phyloP scores from a whole-genome alignment of 2,113 vertebrate species.

The Hipposideros armiger region DNA sequence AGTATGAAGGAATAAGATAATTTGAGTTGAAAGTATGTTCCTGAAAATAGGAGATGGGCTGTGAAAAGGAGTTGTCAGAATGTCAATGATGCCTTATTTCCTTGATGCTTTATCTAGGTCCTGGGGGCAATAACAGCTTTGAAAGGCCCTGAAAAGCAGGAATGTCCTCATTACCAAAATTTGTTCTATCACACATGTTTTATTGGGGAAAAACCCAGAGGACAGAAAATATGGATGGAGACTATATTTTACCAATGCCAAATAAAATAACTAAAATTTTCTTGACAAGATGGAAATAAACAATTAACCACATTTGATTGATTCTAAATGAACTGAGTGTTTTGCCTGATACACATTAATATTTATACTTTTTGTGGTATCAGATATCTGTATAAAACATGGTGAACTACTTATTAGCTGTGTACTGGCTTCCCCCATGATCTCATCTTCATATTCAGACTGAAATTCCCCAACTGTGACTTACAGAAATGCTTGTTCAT shows the following conservation, averaged over 20 bases:
- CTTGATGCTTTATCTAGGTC: neutral
- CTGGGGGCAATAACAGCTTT: neutral
- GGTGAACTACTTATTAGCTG: neutral
- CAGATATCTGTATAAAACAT: neutral
- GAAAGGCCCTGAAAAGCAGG: neutral
- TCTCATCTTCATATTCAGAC: slow-evolving; percentile 33
- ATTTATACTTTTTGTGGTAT: slow-evolving; percentile 1
- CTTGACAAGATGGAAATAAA: slow-evolving; percentile 6
- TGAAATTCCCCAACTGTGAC: slow-evolving; percentile 50
- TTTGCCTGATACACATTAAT: neutral
- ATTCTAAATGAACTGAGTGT: neutral
- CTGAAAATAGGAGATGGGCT: neutral
- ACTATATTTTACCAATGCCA: neutral
- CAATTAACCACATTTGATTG: neutral
- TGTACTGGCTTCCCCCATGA: neutral
- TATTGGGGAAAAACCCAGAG: neutral
- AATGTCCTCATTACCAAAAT: neutral
- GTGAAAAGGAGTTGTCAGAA: neutral
- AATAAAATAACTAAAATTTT: neutral
- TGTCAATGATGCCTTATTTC: neutral
- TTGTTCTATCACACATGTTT: neutral
- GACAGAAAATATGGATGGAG: neutral
- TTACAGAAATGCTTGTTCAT: slow-evolving; percentile 68
- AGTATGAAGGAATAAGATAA: neutral
- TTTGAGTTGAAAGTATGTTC: neutral